Base-by-base conservation (phyloP, 30 jellyfish, hydroid and myxozoan species). In the Cassiopea andromeda region DNA sequence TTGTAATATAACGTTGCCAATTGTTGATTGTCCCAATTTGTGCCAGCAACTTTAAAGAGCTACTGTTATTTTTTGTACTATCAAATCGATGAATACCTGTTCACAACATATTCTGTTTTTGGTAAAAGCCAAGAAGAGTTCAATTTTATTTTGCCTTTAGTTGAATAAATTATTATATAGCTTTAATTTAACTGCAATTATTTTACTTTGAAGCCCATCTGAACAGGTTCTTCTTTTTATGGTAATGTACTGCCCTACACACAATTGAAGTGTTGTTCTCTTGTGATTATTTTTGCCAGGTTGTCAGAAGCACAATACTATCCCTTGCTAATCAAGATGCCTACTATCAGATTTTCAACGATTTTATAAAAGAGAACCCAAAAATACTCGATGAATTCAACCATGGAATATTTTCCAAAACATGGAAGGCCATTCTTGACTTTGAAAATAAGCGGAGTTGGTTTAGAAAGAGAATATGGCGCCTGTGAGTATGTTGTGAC, bases 311-410 rank as follows among this genome's bases (percentile, higher is more conserved):
- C 69, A 87, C 96, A 1, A 64, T 94, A 44, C 38, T 84, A 88
- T 89, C 96, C 2, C 85, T 94, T 43, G 91, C 98, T 15, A 90
- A 94, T 64, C 92, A 83, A 61, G 98, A 94, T 80, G 88, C 97
- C 1, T 94, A 94, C 75, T 94, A 89, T 81, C 92, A 93, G 59
- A 81, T 94, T 16, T 94, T 94, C 89, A 94, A 94, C 91, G 98
- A 94, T 50, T 94, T 94, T 79, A 89, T 94, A 75, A 87, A 94
- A 47, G 49, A 78, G 19, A 85, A 94, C 75, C 90, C 86, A 16
- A 58, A 68, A 8, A 79, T 94, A 5, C 73, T 94, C 44, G 98
- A 94, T 44, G 96, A 78, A 80, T 89, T 83, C 89, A 85, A 94
- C 61, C 72, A 57, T 71, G 96, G 96, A 8, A 44, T 94, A 74